Evolutionary conservation across 23 tunicate species (phyloP), one percentile per base, ranked within the genome.

Genomic region (Halocynthia roretzi): DNA sequence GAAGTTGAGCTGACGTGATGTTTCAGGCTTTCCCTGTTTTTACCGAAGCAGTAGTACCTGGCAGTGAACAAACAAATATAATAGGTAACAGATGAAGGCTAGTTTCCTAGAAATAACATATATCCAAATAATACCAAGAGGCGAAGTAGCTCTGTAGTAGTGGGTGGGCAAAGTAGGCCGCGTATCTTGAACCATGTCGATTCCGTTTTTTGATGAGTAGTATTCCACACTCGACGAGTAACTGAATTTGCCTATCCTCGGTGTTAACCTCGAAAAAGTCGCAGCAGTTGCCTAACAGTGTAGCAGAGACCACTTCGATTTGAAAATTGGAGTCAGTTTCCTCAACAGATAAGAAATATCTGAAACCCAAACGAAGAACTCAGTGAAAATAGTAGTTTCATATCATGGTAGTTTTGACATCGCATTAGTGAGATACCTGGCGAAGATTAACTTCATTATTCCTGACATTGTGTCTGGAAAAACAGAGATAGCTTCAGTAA

Each of bases 81-180:
- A 31, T 31, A 5, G 15, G 71, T n/a, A 12, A 17, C 17, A 67
- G 5, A 12, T 67, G 22, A 21, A 17, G 44, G 44, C 5, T 14
- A 58, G 63, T 58, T 58, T 58, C 10, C 12, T 58, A 14, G 63
- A 58, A 14, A 58, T 14, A 14, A 15, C 5, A 40, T 2, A 71
- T 31, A 11, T 18, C 56, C 56, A 19, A 19, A 5, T 71, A 8
- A 21, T 74, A 74, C 78, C 64, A 54, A 54, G 78, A 19, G 12
- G 62, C 14, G 0, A 74, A 54, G 21, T 54, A 74, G 17, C 17
- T 64, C 22, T 74, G 55, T 10, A 74, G 78, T 54, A 74, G 9
- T 5, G 56, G 56, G 22, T 74, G 78, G 14, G 78, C 55, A 54
- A 74, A 74, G 20, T 10, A 10, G n/a, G 22, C 62, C 11, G n/a